Evolutionary conservation across 2,888 invertebrate species (phyloP), one percentile per base, ranked within the genome.

Genomic region (Plagiodera versicolora): DNA sequence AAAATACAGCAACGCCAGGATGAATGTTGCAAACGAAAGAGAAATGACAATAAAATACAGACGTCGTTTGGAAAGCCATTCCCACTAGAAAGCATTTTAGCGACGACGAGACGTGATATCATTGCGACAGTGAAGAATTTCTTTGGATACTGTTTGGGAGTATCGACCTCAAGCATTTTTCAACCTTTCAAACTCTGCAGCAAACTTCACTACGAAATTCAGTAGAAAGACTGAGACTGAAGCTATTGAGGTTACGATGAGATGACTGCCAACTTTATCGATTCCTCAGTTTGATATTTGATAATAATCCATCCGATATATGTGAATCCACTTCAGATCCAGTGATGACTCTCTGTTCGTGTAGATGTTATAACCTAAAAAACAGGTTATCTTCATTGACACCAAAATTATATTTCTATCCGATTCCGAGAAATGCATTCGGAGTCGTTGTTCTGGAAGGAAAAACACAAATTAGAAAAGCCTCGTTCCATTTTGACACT

Each of bases 61-160:
- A 28, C 56, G 47, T 65, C 65, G 63, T 65, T 62, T 60, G 58
- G 53, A 65, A 63, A 60, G 60, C 65, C 56, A 65, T 65, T 63
- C 59, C 49, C 60, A 46, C 44, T 56, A 62, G 65, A 63, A 61
- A 65, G 60, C 60, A 62, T 63, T 63, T 65, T 58, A 65, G 63
- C 58, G 65, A 63, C 65, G 63, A 48, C 47, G 56, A 58, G 54
- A 65, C 63, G 65, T 63, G 65, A 65, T 53, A 58, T 60, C 58
- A 64, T 58, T 64, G 52, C 49, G 32, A 52, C 51, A 58, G 60
- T 58, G 39, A 53, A 64, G 56, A 60, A 51, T 58, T 58, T 55
- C 58, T 48, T 50, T 55, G 60, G 53, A 58, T 64, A 60, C 55
- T 54, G 60, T 64, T 61, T 60, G 61, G 58, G 48, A 51, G 55